Conservation (phyloP, 2,113 vertebrate species). For the Pao palembangensis region DNA sequence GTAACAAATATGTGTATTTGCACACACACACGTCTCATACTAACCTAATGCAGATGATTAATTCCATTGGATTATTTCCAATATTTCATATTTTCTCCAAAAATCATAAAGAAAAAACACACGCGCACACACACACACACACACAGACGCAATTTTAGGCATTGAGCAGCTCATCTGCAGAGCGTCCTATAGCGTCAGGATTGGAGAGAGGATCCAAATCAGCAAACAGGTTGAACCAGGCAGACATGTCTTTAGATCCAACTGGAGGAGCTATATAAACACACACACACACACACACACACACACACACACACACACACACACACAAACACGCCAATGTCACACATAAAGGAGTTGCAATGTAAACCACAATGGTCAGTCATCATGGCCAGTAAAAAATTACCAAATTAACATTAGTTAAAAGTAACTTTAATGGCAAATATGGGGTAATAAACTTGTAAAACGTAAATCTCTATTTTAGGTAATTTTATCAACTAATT, state of each 20-base stretch:
- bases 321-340: too few species aligned
- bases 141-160: constrained; percentile 56
- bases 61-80: too few species aligned
- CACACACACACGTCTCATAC: neutral
- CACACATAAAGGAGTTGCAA: too few species aligned
- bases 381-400: neutral
- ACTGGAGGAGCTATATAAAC: constrained; percentile 49
- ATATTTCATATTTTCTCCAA: too few species aligned
- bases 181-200: constrained; percentile 78
- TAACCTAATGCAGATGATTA: too few species aligned
- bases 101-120: too few species aligned
- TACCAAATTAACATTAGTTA: neutral
- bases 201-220: constrained; percentile 83
- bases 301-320: neutral
- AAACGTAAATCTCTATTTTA: neutral
- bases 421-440: neutral
- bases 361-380: too few species aligned
- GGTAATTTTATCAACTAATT: neutral
- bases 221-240: constrained; percentile 80
- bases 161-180: constrained; percentile 76
- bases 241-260: constrained; percentile 76
- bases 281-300: constrained; percentile 5
- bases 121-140: neutral
- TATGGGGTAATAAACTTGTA: neutral
- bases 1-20: constrained; percentile 4